Evolutionary conservation across 2,888 invertebrate genomes (phyloP).

Genomic region (Asteroscopus sphinx): DNA sequence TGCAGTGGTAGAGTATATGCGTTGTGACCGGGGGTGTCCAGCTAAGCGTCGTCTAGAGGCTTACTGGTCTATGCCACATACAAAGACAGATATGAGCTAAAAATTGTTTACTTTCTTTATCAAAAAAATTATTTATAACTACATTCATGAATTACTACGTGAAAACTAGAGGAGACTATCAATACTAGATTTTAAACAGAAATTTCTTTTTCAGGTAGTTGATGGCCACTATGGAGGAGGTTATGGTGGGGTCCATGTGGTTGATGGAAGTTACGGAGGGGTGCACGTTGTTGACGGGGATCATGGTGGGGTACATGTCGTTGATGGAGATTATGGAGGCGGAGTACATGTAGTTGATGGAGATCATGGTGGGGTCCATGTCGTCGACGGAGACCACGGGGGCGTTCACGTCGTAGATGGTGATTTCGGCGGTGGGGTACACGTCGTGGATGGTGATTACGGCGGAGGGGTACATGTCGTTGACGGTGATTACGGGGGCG

Average conservation of each 20-base stretch:
- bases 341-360: constrained; percentile 12
- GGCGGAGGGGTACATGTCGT: constrained; percentile 42
- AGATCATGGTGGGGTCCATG: not conserved
- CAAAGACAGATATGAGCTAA: no score
- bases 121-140: no score
- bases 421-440: constrained; percentile 37
- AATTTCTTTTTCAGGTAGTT: no score
- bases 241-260: constrained; percentile 8
- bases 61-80: no score
- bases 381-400: not conserved
- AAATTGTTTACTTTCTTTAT: no score
- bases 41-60: no score
- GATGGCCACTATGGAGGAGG: not conserved
- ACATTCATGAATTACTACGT: no score
- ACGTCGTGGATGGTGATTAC: constrained; percentile 41
- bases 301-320: not conserved
- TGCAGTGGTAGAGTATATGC: no score
- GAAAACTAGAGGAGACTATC: no score
- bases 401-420: not conserved
- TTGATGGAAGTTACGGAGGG: no score
- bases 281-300: constrained; percentile 8
- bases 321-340: constrained; percentile 3
- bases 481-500: constrained; percentile 43
- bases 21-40: no score
- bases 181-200: no score